A percentile compares a stretch with the other conserved stretches of the same genome.
phyloP scores from a whole-genome alignment of 2,113 vertebrate species.

The Alexandromys fortis region DNA sequence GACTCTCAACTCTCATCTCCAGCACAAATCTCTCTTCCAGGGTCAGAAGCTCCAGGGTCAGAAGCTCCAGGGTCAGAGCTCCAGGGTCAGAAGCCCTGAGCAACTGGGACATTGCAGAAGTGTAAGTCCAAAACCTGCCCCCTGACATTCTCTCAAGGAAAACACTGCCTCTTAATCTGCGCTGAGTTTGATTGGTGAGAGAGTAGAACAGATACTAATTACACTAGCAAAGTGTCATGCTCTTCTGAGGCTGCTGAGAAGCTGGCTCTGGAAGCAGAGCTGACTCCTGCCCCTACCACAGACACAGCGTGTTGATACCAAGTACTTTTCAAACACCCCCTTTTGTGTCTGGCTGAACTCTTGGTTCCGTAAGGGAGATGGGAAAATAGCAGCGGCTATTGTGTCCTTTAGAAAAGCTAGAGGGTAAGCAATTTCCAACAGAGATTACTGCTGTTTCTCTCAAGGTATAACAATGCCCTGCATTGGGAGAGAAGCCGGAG shows the following conservation, averaged over 20 bases:
- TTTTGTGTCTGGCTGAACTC: neutral
- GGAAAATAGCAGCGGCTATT: neutral
- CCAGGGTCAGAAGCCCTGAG: neutral
- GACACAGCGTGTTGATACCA: neutral
- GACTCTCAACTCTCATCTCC: neutral
- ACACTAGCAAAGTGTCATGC: neutral
- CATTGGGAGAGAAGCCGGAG: neutral
- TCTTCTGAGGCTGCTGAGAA: neutral
- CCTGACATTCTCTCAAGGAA: neutral
- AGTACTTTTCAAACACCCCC: neutral
- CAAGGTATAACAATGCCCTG: neutral
- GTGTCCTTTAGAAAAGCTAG: neutral
- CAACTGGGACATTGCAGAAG: neutral
- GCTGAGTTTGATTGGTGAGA: neutral
- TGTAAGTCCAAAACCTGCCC: neutral
- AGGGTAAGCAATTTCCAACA: neutral
- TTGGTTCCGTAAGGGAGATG: neutral
- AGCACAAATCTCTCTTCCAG: neutral
- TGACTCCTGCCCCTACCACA: neutral
- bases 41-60: neutral
- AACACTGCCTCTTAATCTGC: neutral
- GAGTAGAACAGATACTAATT: neutral
- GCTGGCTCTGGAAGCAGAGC: neutral
- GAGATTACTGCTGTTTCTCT: neutral
- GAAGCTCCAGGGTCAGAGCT: neutral